Base-by-base conservation (phyloP, 1,140 invertebrate genomes). In the Conus betulinus region DNA sequence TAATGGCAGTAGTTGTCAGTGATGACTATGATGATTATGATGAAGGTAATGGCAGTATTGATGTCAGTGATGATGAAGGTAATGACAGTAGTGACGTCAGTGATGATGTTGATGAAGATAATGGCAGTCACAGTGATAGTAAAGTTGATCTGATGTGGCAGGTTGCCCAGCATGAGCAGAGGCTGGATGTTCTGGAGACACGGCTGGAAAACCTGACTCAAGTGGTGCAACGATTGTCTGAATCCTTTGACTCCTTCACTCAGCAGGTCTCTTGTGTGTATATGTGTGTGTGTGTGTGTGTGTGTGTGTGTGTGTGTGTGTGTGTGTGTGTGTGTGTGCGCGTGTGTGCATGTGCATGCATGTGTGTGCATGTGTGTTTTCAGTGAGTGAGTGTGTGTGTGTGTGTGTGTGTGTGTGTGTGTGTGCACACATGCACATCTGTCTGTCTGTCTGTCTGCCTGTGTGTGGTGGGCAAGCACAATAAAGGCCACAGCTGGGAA, bases 101-200 rank as follows among this genome's bases (percentile, higher is more conserved):
- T n/a, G n/a, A n/a, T n/a, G n/a, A 1, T 52, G 25, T 53, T 39
- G n/a, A 5, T 82, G 20, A 11, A n/a, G 4, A 52, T 39, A 82
- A 82, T 20, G 39, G 11, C 60, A 55, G 51, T 85, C n/a, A n/a
- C n/a, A n/a, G n/a, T n/a, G n/a, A n/a, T n/a, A n/a, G n/a, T n/a
- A n/a, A n/a, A n/a, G n/a, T n/a, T 39, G 86, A 11, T 5, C 15
- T 60, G 57, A 7, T 83, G 78, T 60, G 88, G 5, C 63, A 92
- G 93, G 93, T 92, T 88, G 63, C 91, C 53, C 89, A 91, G 17
- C 94, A 97, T 79, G 95, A 96, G 25, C 97, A 97, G 91, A 86
- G 93, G 52, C 91, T 95, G 10, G 89, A 88, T 78, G 82, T 87
- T 15, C 74, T 93, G 76, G 91, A 93, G 81, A 76, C 91, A 15